These are phyloP conservation scores for Sylvilagus bachmani DNA, from an alignment of 2,113 vertebrate species.

Conservation along the genomic window DNA sequence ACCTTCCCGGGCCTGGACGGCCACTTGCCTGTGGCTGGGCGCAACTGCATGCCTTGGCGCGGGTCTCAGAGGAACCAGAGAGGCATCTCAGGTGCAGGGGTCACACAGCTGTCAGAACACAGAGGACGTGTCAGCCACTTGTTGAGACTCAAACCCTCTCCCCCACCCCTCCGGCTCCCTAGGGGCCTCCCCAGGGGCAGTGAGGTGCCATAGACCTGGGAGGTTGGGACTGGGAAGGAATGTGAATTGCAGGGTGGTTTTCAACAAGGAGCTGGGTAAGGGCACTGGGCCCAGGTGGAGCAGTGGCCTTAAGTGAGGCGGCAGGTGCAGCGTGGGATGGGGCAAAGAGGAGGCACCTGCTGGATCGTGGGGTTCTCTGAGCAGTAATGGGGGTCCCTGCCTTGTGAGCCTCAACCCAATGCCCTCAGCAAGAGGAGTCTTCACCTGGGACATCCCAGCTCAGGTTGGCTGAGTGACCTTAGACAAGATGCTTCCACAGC, in stretches of 20 bases:
- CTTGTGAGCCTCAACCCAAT: neutral
- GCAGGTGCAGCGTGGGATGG: neutral
- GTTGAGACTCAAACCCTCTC: no score
- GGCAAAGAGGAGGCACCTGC: rapidly evolving
- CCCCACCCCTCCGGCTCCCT: no score
- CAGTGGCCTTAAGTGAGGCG: neutral
- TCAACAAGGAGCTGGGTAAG: neutral
- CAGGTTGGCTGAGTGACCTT: neutral
- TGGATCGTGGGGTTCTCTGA: neutral
- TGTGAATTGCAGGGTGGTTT: neutral
- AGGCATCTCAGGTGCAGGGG: neutral
- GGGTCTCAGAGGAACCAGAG: constrained; percentile 13
- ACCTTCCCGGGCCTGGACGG: neutral
- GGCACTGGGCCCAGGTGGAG: rapidly evolving
- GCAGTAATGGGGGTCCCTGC: neutral
- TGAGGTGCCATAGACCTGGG: neutral
- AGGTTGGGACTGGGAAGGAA: rapidly evolving
- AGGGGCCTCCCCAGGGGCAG: no score
- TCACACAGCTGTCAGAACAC: neutral
- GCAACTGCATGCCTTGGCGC: neutral
- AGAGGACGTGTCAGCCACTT: neutral
- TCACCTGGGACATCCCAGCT: no score
- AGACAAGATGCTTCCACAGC: no score
- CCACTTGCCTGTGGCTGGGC: rapidly evolving
- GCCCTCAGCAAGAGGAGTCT: rapidly evolving